Evolutionary conservation across 2,888 invertebrate species (phyloP).

Genomic region (Cephalotes varians): DNA sequence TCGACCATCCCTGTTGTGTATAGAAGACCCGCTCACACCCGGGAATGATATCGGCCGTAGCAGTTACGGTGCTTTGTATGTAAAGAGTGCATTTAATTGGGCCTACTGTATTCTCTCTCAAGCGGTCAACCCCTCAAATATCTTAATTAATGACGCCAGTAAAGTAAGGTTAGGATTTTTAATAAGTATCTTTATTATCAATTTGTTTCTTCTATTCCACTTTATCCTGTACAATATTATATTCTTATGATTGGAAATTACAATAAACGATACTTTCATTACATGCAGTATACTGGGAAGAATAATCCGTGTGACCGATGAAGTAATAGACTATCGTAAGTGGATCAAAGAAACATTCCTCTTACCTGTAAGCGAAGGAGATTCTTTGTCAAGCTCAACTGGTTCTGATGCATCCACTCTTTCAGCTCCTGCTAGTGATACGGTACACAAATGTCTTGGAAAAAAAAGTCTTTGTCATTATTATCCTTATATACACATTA

Average conservation of each 20-base stretch:
- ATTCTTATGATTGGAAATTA: background rate
- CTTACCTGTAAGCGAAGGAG: constrained; percentile 80
- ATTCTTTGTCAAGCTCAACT: constrained; percentile 84
- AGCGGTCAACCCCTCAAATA: constrained; percentile 88
- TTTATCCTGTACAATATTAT: background rate
- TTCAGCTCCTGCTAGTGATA: constrained; percentile 84
- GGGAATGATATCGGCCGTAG: constrained; percentile 99
- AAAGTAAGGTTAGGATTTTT: constrained; percentile 85
- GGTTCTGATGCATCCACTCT: constrained; percentile 85
- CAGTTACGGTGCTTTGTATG: constrained; percentile 96
- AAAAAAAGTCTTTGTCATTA: constrained; percentile 2
- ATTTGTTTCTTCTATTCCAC: background rate
- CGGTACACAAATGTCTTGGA: constrained; percentile 68
- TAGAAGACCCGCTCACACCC: constrained; percentile 98
- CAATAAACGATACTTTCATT: constrained; percentile 25
- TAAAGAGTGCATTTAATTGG: constrained; percentile 98
- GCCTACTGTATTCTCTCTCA: constrained; percentile 95
- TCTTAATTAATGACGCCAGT: constrained; percentile 87
- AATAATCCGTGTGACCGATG: constrained; percentile 97
- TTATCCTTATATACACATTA: background rate
- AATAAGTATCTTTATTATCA: constrained; percentile 8
- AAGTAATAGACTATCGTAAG: constrained; percentile 92
- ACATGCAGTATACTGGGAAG: constrained; percentile 92
- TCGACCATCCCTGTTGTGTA: constrained; percentile 96
- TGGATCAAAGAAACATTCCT: constrained; percentile 89